Evolutionary conservation across 2,113 vertebrate species (phyloP), one percentile per base, ranked within the genome.

Genomic region (Macaca fascicularis): DNA sequence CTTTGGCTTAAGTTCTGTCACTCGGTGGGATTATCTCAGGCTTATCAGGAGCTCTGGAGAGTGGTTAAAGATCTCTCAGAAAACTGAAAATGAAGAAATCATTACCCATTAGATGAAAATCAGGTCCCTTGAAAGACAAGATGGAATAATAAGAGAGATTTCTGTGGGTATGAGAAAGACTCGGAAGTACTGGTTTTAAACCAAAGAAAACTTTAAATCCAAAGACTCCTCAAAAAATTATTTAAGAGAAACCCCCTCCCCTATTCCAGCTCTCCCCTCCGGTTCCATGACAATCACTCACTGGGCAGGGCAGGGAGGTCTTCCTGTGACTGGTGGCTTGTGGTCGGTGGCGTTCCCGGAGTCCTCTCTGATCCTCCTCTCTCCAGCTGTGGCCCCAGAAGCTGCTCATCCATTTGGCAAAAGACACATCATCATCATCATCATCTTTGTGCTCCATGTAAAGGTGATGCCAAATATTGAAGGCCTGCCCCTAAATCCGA

Each of bases 381-480:
- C 98, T 98, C 79, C 98, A 98, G 64, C 98, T 99, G 88, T 99
- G 99, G 64, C 99, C 99, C 99, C 99, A 99, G 98, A 99, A 99
- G 94, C 99, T 99, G 97, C 99, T 99, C 99, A 99, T 99, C 99
- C 99, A 99, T 96, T 99, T 99, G 93, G 99, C 99, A 98, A 99
- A 99, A 97, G 99, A 99, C 8, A 99, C 99, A 91, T 99, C 99
- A 72, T 99, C 99, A 79, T 99, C 99, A 6, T 99, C 99, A 35
- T 96, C 97, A 70, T 95, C 97, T 94, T 89, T 93, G 97, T 99
- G 99, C 98, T 99, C 99, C 99, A 99, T 99, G 96, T 95, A 97
- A 95, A 99, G 97, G 19, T 84, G 93, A 57, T 96, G 97, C 95
- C 96, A 97, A 97, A 45, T 59, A 90, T 59, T 40, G 45, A 84